phyloP scores from a whole-genome alignment of 2,797 vertebrate species.

The Sebastes paucispinis region DNA sequence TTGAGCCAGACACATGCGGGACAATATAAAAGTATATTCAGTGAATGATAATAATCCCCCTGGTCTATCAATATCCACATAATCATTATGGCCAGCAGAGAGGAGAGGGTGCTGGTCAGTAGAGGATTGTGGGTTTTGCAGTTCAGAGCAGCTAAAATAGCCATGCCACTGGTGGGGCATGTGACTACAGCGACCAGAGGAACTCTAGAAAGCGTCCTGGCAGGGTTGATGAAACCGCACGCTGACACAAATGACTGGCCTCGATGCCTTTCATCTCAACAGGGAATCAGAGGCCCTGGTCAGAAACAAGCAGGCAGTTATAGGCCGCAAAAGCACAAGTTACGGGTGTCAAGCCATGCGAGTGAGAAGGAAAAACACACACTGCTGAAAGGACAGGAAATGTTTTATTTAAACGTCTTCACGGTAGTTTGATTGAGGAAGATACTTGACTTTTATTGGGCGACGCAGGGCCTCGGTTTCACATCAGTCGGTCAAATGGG shows the following conservation, averaged over 20 bases:
- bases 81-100: conserved; percentile 75
- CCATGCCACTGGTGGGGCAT: conserved; percentile 61
- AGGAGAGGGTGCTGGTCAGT: conserved; percentile 78
- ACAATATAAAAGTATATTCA: conserved; percentile 72
- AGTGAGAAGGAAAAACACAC: conserved; percentile 62
- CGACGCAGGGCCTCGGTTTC: neutral
- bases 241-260: conserved; percentile 79
- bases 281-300: conserved; percentile 69
- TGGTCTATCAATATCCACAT: conserved; percentile 82
- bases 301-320: conserved; percentile 65
- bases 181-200: conserved; percentile 71
- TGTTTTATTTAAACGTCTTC: conserved; percentile 66
- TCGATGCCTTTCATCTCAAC: conserved; percentile 75
- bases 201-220: conserved; percentile 65
- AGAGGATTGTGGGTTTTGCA: conserved; percentile 82
- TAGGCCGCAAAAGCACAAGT: conserved; percentile 71
- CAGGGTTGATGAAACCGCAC: conserved; percentile 72
- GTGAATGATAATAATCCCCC: conserved; percentile 79
- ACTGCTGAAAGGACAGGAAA: conserved; percentile 66
- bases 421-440: conserved; percentile 35
- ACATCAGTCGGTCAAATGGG: neutral
- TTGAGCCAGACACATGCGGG: conserved; percentile 60
- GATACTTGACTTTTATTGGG: conserved; percentile 37
- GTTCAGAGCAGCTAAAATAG: conserved; percentile 83
- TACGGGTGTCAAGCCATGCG: conserved; percentile 54